These are phyloP conservation scores for Pachycephus smyrnensis DNA, from an alignment of 2,888 invertebrate genomes.

Conservation along the genomic window DNA sequence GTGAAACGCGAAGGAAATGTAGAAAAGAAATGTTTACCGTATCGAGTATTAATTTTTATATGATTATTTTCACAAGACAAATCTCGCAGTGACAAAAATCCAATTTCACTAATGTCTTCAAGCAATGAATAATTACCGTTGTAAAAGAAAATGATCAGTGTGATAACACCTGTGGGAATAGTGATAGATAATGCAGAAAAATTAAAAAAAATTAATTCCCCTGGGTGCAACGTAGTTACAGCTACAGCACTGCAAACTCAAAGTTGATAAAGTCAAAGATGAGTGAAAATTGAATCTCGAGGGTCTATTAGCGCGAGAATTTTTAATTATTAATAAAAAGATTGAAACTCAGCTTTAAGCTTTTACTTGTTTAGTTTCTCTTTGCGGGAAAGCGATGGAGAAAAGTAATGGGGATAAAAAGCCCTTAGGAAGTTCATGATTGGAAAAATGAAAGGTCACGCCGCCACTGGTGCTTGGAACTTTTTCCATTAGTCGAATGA, in stretches of 20 bases:
- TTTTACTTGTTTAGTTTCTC: background rate
- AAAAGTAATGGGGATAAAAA: background rate
- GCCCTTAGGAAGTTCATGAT: conserved; percentile 39
- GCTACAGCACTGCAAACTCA: background rate
- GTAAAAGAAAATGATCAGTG: no score
- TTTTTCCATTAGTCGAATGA: conserved; percentile 30
- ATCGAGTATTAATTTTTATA: no score
- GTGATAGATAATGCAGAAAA: background rate
- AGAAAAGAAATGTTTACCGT: no score
- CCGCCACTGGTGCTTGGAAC: conserved; percentile 19
- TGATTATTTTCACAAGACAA: no score
- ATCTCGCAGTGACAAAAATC: no score
- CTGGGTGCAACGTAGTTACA: background rate
- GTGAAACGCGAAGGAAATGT: no score
- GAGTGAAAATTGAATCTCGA: background rate
- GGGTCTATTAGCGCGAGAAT: background rate
- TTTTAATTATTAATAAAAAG: background rate
- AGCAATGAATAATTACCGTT: no score
- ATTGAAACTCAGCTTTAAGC: no score
- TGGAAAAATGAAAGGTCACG: conserved; percentile 42
- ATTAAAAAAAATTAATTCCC: background rate
- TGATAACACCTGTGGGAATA: background rate
- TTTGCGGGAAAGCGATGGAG: background rate
- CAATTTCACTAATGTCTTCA: no score
- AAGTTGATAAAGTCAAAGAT: background rate